Percentiles rank a stretch among this genome's conserved stretches.
Conservation (phyloP, 2,888 invertebrate genomes). For the Phyto melanocephala region DNA sequence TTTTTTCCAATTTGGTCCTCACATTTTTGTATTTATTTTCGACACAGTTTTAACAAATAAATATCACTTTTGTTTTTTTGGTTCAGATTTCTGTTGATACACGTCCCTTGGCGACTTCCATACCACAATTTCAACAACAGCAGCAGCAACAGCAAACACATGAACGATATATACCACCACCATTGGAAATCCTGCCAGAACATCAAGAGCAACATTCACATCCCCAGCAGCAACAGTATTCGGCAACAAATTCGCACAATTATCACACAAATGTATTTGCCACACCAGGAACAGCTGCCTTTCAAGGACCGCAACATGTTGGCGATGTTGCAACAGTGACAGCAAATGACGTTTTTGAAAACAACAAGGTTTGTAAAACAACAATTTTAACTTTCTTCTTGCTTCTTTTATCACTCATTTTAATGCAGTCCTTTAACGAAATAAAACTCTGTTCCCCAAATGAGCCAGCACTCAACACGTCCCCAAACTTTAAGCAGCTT, state of each 20-base stretch:
- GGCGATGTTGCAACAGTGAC: constrained; percentile 35
- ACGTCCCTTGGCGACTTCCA: constrained; percentile 72
- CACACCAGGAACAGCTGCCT: constrained; percentile 66
- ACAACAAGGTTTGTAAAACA: constrained; percentile 74
- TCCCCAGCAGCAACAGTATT: constrained; percentile 68
- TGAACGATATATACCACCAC: constrained; percentile 76
- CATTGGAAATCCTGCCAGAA: constrained; percentile 73
- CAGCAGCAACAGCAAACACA: constrained; percentile 66
- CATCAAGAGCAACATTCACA: constrained; percentile 64
- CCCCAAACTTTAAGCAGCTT: not conserved
- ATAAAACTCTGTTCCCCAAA: not conserved
- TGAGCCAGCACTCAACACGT: not conserved
- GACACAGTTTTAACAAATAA: too few relatives aligned
- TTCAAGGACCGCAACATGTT: constrained; percentile 65
- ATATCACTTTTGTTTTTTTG: constrained; percentile 15
- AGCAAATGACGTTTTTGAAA: constrained; percentile 74
- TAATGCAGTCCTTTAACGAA: not conserved
- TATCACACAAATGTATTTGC: constrained; percentile 73
- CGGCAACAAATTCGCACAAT: constrained; percentile 66
- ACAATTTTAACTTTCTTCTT: constrained; percentile 3
- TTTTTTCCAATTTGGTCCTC: too few relatives aligned
- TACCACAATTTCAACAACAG: constrained; percentile 61
- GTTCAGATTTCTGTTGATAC: constrained; percentile 75
- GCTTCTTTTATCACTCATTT: not conserved
- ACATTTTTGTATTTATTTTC: too few relatives aligned